Conservation (phyloP, 2,888 invertebrate species). For the Portevinia maculata region DNA sequence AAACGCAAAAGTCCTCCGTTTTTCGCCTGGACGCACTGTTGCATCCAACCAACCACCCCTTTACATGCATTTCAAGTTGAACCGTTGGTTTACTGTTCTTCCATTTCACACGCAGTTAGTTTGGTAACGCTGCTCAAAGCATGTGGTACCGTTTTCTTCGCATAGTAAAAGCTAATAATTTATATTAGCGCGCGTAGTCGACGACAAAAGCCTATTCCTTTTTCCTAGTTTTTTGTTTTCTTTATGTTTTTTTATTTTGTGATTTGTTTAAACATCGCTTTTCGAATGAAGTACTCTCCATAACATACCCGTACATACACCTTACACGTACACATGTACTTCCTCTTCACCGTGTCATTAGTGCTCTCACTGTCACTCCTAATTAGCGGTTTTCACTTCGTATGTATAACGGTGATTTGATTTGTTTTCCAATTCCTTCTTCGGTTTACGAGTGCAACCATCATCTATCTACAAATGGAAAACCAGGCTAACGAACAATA, state of each 20-base stretch:
- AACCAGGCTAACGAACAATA: slow-evolving; percentile 13
- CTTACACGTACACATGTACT: too few species aligned
- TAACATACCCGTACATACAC: too few species aligned
- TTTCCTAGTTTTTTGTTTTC: slow-evolving; percentile 45
- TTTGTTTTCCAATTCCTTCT: slow-evolving; percentile 4
- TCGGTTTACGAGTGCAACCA: not conserved
- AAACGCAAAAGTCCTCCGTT: slow-evolving; percentile 5
- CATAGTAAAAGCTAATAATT: slow-evolving; percentile 9
- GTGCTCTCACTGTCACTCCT: too few species aligned
- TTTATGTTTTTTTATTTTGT: slow-evolving; percentile 33
- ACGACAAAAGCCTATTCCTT: slow-evolving; percentile 35
- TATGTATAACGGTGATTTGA: not conserved
- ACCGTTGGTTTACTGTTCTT: slow-evolving; percentile 18
- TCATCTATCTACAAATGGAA: not conserved
- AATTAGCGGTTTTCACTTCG: slow-evolving; percentile 5
- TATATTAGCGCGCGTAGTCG: slow-evolving; percentile 27
- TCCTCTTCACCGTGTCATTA: too few species aligned
- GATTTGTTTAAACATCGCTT: slow-evolving; percentile 12
- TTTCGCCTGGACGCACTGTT: slow-evolving; percentile 10
- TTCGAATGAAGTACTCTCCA: slow-evolving; percentile 13
- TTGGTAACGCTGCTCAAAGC: slow-evolving; percentile 51
- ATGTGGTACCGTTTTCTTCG: slow-evolving; percentile 41
- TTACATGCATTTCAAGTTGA: slow-evolving; percentile 10
- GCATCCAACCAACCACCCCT: slow-evolving; percentile 35
- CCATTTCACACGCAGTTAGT: slow-evolving; percentile 44